Evolutionary conservation across 2,113 vertebrate species (phyloP), one percentile per base, ranked within the genome.

Genomic region (Opisthocomus hoazin): DNA sequence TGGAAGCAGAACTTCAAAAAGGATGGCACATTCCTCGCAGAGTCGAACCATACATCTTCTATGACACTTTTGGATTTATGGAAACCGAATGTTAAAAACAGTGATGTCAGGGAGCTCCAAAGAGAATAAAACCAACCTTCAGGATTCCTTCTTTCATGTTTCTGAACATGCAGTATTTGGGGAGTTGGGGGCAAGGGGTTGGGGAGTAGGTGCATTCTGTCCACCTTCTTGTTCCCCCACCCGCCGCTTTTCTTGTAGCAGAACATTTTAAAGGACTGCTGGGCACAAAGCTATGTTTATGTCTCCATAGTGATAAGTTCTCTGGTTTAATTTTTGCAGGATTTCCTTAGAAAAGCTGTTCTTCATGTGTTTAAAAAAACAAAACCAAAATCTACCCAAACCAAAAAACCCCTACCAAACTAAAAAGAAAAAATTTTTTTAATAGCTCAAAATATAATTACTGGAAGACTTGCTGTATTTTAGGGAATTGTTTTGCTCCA

Each of bases 1-100:
- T 97, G 90, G 90, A 97, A 96, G 70, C n/a, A 75, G 91, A 68
- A 98, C 98, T 98, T 98, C 98, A 98, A 97, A 98, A 97, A 96
- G 77, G 96, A 97, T 97, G 96, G 94, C 86, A 97, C 96, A 97
- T 97, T 98, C 93, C 95, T 93, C 5, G 1, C 74, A 61, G 96
- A 97, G 96, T 93, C 36, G 29, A 97, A 74, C 93, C 95, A 60
- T 95, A 94, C 92, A 94, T 97, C 97, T 97, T 96, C 90, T 53
- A 3, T 95, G 97, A 97, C 91, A 89, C 91, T 86, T 76, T 1
- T 39, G 82, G 93, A 97, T 97, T 96, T 98, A 97, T 97, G 87
- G 95, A 96, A 97, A 96, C 94, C 85, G 77, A 97, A 89, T 97
- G 89, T 91, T 95, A 89, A 85, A 92, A 95, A 60, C 79, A 87